Conservation (phyloP, 2,113 vertebrate genomes). For the Epinephelus cyanopodus region DNA sequence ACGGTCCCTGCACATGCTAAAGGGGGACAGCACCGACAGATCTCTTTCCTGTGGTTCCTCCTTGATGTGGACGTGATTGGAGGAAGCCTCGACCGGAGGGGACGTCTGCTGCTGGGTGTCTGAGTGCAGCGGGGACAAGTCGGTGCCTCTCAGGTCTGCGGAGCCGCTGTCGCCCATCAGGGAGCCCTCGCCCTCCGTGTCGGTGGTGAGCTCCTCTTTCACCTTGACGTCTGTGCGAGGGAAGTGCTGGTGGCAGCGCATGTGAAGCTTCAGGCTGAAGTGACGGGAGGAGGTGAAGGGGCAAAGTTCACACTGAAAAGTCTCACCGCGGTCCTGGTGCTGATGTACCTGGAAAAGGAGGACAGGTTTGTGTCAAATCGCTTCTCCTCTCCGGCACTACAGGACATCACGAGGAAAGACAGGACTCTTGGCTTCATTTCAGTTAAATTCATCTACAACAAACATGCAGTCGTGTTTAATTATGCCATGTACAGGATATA, state of each 20-base stretch:
- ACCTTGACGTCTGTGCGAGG: slow-evolving; percentile 96
- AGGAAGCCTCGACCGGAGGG: slow-evolving; percentile 84
- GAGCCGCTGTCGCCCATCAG: slow-evolving; percentile 86
- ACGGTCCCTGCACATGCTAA: slow-evolving; percentile 89
- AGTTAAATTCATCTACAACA: slow-evolving; percentile 1
- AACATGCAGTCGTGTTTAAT: slow-evolving; percentile 29
- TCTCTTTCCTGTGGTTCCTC: slow-evolving; percentile 95
- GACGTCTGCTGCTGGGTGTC: slow-evolving; percentile 76
- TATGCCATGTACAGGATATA: neutral
- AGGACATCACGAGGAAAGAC: neutral
- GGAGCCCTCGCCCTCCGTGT: slow-evolving; percentile 93
- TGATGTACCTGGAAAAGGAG: slow-evolving; percentile 92
- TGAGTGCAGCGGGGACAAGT: slow-evolving; percentile 78
- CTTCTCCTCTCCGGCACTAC: neutral
- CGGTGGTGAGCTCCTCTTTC: slow-evolving; percentile 95
- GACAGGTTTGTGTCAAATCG: slow-evolving; percentile 32
- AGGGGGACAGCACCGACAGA: slow-evolving; percentile 88
- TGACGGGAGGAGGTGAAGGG: slow-evolving; percentile 99
- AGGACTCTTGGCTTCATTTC: neutral
- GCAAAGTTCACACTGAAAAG: slow-evolving; percentile 98
- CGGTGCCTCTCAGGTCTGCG: slow-evolving; percentile 83
- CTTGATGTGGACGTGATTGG: slow-evolving; percentile 91
- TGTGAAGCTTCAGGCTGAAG: slow-evolving; percentile 99
- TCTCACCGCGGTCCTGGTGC: slow-evolving; percentile 99
- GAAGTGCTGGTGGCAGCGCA: slow-evolving; percentile 99